Percentiles rank a stretch among this genome's conserved stretches.
phyloP scores from a whole-genome alignment of 2,888 invertebrate species.

The Spodoptera littoralis region DNA sequence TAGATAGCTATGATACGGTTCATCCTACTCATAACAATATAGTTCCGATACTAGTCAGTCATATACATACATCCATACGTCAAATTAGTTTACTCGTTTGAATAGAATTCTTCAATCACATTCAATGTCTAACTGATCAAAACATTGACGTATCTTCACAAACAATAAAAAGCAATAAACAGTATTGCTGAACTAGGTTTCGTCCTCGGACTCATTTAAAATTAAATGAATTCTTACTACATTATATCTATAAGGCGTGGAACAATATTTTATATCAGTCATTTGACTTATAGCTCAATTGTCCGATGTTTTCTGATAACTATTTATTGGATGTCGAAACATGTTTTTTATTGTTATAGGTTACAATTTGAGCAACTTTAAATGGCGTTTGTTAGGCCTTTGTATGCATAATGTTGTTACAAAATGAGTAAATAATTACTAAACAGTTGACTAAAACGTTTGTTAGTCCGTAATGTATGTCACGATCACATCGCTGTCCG shows the following conservation, averaged over 20 bases:
- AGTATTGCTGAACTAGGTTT: conserved; percentile 24
- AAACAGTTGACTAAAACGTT: conserved; percentile 36
- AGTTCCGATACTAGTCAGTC: no score
- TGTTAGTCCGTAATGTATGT: conserved; percentile 67
- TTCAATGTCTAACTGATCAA: no score
- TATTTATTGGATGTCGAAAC: conserved; percentile 36
- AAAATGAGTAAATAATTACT: conserved; percentile 45
- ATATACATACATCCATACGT: no score
- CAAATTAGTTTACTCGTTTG: no score
- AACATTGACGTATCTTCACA: no score
- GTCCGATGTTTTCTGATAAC: conserved; percentile 9
- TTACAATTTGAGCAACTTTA: conserved; percentile 30
- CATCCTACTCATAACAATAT: no score
- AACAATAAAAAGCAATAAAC: conserved; percentile 10
- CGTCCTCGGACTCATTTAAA: conserved; percentile 43
- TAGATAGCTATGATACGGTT: no score
- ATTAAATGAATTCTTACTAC: conserved; percentile 23
- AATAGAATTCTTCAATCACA: no score
- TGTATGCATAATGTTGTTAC: conserved; percentile 15
- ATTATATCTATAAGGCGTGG: conserved; percentile 2
- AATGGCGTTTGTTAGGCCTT: conserved; percentile 10
- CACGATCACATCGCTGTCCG: conserved; percentile 69
- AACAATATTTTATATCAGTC: conserved; percentile 27
- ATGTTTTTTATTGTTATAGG: conserved; percentile 22
- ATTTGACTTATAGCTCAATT: conserved; percentile 17